Evolutionary conservation across 2,797 vertebrate genomes (phyloP).

Genomic region (Craterocephalus amniculus): DNA sequence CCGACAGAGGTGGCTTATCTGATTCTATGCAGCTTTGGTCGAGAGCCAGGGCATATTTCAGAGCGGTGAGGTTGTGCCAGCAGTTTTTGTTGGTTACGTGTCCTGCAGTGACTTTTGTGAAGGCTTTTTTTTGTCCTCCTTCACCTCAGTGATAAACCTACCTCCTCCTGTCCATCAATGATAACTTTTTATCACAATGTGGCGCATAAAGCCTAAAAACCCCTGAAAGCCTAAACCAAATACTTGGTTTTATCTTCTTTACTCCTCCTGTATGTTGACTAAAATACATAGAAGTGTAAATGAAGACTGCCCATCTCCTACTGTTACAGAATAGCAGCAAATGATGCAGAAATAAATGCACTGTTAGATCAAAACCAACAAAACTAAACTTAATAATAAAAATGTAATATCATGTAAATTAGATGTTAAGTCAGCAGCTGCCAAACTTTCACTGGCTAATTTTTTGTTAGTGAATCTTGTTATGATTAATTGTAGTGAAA

Average conservation of each 20-base stretch:
- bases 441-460: not conserved
- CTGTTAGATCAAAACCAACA: too few species aligned
- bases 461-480: not conserved
- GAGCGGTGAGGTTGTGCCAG: conserved; percentile 42
- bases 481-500: not conserved
- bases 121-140: conserved; percentile 40
- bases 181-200: too few species aligned
- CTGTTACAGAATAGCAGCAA: too few species aligned
- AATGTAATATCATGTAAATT: not conserved
- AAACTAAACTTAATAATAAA: too few species aligned
- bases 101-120: conserved; percentile 39
- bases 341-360: too few species aligned
- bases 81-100: conserved; percentile 59
- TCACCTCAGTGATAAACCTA: conserved; percentile 44
- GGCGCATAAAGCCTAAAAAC: not conserved
- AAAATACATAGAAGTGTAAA: not conserved
- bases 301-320: too few species aligned
- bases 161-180: conserved; percentile 16
- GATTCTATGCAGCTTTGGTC: conserved; percentile 60
- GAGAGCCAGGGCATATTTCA: conserved; percentile 60
- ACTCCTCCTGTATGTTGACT: not conserved
- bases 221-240: not conserved
- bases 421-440: not conserved
- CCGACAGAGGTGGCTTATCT: conserved; percentile 63
- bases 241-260: not conserved